These are phyloP conservation scores for Tauraco hartlaubi DNA, from an alignment of 2,797 vertebrate genomes.

Conservation along the genomic window DNA sequence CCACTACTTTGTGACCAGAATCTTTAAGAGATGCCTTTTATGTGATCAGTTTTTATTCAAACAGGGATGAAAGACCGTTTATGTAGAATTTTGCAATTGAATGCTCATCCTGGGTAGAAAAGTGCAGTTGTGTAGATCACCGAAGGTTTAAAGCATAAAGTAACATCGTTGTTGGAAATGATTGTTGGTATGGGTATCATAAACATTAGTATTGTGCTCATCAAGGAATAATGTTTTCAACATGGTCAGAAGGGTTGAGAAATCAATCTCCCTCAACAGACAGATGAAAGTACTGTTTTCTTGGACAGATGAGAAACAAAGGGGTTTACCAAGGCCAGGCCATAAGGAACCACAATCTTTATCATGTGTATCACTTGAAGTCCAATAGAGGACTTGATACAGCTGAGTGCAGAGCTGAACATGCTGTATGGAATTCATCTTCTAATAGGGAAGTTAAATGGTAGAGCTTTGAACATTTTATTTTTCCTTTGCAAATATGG, in stretches of 20 bases:
- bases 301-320: not conserved
- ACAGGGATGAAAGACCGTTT: constrained; percentile 24
- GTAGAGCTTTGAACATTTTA: not conserved
- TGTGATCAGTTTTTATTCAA: constrained; percentile 49
- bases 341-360: not conserved
- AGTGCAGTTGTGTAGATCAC: not conserved
- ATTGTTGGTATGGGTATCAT: not conserved
- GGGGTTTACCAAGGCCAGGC: not conserved
- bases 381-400: not conserved
- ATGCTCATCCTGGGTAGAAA: not conserved
- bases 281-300: not conserved
- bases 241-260: not conserved
- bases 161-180: not conserved
- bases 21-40: constrained; percentile 56
- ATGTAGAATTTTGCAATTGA: constrained; percentile 47
- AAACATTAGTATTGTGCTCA: not conserved
- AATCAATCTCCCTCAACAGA: not conserved
- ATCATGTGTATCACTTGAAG: not conserved
- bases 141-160: not conserved
- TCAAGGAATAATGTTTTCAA: not conserved
- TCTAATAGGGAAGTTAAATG: not conserved
- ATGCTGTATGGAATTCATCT: not conserved
- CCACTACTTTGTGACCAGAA: constrained; percentile 53
- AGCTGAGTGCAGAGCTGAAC: not conserved
- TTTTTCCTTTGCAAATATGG: not conserved